phyloP scores from a whole-genome alignment of 2,113 vertebrate species.

The Mormyrus lacerda region DNA sequence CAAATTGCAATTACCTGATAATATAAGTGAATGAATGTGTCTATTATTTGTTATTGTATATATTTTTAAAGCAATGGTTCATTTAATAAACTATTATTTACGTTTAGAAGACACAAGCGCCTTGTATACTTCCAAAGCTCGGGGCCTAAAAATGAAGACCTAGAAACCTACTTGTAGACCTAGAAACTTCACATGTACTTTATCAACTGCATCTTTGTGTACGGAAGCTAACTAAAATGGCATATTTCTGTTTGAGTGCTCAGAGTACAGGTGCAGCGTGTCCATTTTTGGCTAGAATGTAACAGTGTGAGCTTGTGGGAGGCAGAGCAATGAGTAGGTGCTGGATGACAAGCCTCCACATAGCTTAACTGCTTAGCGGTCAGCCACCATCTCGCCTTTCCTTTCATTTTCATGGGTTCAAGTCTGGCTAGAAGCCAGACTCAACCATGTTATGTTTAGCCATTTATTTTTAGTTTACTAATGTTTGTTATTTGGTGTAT shows the following conservation, averaged over 20 bases:
- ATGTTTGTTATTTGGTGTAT: too few relatives aligned
- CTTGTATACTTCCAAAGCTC: background rate
- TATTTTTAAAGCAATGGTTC: background rate
- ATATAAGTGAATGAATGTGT: background rate
- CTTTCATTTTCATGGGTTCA: background rate
- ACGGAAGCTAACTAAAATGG: background rate
- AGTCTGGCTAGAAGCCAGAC: background rate
- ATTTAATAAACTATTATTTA: background rate
- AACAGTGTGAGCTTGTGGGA: background rate
- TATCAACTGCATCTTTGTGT: constrained; percentile 6
- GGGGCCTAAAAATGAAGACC: background rate
- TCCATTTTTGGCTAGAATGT: background rate
- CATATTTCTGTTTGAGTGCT: background rate
- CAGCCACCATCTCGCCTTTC: background rate
- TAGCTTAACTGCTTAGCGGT: background rate
- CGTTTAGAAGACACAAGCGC: background rate
- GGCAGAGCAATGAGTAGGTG: background rate
- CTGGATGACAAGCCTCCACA: background rate
- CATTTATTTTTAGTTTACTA: too few relatives aligned
- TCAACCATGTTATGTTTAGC: background rate
- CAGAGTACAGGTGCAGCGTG: background rate
- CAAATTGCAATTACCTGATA: background rate
- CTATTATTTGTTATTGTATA: background rate
- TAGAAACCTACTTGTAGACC: constrained; percentile 13
- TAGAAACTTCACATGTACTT: constrained; percentile 2